Base-by-base conservation (phyloP, 2,888 invertebrate genomes). In the Tetramorium bicarinatum region DNA sequence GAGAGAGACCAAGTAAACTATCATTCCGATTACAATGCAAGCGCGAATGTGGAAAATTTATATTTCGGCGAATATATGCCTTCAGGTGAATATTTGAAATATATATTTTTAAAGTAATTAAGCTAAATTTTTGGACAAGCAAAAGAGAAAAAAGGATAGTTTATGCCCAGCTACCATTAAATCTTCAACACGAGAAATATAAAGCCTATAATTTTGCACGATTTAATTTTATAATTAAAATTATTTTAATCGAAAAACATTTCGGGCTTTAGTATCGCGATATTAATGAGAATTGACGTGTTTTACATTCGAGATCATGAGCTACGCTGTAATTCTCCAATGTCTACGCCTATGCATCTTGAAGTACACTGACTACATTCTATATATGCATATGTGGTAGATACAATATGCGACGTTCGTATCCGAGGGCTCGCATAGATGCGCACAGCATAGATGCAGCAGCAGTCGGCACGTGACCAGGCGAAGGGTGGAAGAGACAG, bases 391-490 rank as follows among this genome's bases (percentile, higher is more conserved):
- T 69, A 59, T 66, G 72, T 56, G 76, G 38, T 64, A 49, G 62
- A 64, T 62, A 47, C 79, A 75, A 81, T 81, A 75, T 75, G 71
- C 64, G 72, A 47, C 11, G 62, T 71, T 64, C 71, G 21, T 66
- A 52, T 64, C 47, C 47, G 54, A 61, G 54, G 56, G 56, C 13
- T 56, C 59, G 47, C 79, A 71, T 79, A 59, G 34, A 79, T 79
- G 76, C 52, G 76, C 38, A 4, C 49, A 52, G 54, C 76, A 77
- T 77, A 54, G 44, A 66, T 38, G 52, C 66, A 18, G 76, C 67
- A 29, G 66, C 29, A 79, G 47, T 71, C 79, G 79, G 71, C 79
- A 79, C 79, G 79, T 79, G 71, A 79, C 79, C 79, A 38, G 25
- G 59, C 71, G 13, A 6, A 34, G 9, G 18, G 69, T n/a, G 44